Base-by-base conservation (phyloP, 2,797 vertebrate species). In the Schizothorax lantsangensis region DNA sequence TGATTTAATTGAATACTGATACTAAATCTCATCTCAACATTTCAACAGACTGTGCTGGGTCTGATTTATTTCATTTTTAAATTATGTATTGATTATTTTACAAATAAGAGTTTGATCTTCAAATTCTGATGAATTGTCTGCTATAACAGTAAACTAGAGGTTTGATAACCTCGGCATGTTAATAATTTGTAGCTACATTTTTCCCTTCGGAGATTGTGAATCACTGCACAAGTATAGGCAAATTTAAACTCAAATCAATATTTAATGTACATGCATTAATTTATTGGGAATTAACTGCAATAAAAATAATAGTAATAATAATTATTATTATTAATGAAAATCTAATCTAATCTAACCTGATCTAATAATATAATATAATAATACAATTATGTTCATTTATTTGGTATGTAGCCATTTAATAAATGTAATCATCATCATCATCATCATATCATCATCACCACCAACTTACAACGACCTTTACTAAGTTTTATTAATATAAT, bases 1-100 rank as follows among this genome's bases (percentile, higher is more conserved):
- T 59, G 68, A 73, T 45, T 83, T 21, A 30, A 73, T 73, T 52
- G 19, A 71, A 69, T 68, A 54, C 17, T 38, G 21, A 9, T 82
- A 36, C 45, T 15, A 26, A 38, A 82, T 71, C 47, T 82, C 8
- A 23, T 82, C 47, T n/a, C 10, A 15, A 23, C 33, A n/a, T 47
- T 59, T 47, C 8, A 30, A 47, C 17, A 79, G 36, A 66, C 38
- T 68, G 45, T 10, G 1, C 43, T n/a, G 30, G 33, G 38, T 66
- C 59, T 30, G 19, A 49, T 49, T 26, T 15, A 47, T 68, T n/a
- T 36, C 11, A 5, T 71, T 49, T 75, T 75, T 15, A 3, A 81
- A 47, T 49, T 36, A 15, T 23, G 5, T 33, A 69, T 52, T 38
- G 12, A 69, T 69, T 12, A 47, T 19, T 30, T 21, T 23, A 81